Percentiles rank a stretch among this genome's conserved stretches.
Conservation (phyloP, 2,888 invertebrate species). For the Lasioglossum lativentre region DNA sequence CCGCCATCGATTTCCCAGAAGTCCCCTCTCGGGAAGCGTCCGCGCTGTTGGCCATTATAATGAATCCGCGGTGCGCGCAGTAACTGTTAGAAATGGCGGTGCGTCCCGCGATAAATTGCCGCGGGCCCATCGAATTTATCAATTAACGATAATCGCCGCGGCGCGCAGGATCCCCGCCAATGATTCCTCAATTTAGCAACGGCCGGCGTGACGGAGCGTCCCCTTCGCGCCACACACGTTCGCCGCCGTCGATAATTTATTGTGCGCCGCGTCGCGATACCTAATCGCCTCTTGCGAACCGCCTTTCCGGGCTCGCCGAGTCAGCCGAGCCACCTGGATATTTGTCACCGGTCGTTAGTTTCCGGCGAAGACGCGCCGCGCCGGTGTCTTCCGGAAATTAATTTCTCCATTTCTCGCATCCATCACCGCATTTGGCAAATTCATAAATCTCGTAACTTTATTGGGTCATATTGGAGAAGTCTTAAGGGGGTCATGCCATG, state of each 20-base stretch:
- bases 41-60: slow-evolving; percentile 9
- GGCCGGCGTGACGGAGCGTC: slow-evolving; percentile 60
- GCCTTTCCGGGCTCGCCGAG: slow-evolving; percentile 24
- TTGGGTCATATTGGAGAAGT: too few relatives aligned
- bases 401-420: slow-evolving; percentile 16
- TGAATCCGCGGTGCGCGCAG: slow-evolving; percentile 39
- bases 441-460: neutral
- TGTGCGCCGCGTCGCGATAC: slow-evolving; percentile 55
- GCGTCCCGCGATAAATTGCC: slow-evolving; percentile 63
- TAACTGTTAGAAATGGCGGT: slow-evolving; percentile 62
- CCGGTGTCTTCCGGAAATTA: slow-evolving; percentile 42
- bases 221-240: slow-evolving; percentile 40
- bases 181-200: slow-evolving; percentile 73
- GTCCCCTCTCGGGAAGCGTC: slow-evolving; percentile 2
- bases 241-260: slow-evolving; percentile 65
- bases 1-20: slow-evolving; percentile 48
- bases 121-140: slow-evolving; percentile 70
- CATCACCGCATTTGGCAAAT: neutral
- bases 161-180: slow-evolving; percentile 40
- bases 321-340: slow-evolving; percentile 53
- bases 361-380: slow-evolving; percentile 30
- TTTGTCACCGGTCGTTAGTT: slow-evolving; percentile 66
- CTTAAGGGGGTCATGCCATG: too few relatives aligned
- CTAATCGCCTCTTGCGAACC: slow-evolving; percentile 58
- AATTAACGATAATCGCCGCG: slow-evolving; percentile 73